A percentile compares a stretch with the other conserved stretches of the same genome.
phyloP scores from a whole-genome alignment of 2,113 vertebrate genomes.

The Naja naja region DNA sequence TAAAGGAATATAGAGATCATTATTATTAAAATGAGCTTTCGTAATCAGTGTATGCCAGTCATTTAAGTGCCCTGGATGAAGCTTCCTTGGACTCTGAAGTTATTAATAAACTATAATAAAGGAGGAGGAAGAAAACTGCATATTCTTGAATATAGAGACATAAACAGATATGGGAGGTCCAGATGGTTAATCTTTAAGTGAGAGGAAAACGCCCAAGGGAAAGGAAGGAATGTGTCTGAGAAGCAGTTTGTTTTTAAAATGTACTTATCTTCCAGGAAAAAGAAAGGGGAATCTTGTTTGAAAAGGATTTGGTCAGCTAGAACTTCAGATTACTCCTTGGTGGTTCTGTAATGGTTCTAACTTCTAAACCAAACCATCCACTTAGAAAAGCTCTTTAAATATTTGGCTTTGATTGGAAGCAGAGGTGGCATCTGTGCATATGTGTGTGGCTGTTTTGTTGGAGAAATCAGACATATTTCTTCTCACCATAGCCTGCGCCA shows the following conservation, averaged over 20 bases:
- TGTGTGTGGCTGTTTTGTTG: background rate
- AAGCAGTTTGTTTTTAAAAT: background rate
- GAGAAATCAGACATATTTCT: background rate
- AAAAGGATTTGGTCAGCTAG: background rate
- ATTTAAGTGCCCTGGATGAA: background rate
- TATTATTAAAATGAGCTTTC: background rate
- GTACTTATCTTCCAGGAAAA: background rate
- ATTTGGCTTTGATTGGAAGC: background rate
- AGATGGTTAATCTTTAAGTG: constrained; percentile 21
- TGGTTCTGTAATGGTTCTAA: background rate
- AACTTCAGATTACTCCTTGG: background rate
- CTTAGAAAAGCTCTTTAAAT: background rate
- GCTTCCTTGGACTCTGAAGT: background rate
- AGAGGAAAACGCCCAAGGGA: background rate
- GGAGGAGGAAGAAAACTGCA: background rate
- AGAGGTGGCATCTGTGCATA: background rate
- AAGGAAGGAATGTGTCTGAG: constrained; percentile 16
- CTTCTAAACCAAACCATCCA: background rate
- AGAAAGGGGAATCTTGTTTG: background rate
- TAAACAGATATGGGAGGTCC: constrained; percentile 26
- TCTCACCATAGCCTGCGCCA: background rate
- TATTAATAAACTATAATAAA: background rate
- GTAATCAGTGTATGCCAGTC: background rate
- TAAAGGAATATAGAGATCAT: background rate
- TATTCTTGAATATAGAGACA: background rate